Conservation (phyloP, 2,797 vertebrate genomes). For the Notoglanidium macrostoma region DNA sequence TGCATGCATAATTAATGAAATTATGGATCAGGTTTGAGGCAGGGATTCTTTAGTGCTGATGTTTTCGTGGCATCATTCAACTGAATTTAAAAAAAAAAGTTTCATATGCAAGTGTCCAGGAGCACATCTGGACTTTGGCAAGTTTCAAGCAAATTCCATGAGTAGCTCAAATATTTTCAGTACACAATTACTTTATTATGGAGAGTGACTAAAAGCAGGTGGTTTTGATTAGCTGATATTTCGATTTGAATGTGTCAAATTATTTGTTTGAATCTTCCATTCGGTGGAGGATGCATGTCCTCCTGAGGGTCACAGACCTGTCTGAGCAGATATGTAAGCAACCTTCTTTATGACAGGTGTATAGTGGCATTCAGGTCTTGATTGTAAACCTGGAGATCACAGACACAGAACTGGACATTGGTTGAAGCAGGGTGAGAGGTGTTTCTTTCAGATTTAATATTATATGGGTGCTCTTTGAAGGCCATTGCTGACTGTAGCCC, state of each 20-base stretch:
- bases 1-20: slow-evolving; percentile 9
- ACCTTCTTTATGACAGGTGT: slow-evolving; percentile 46
- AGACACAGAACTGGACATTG: slow-evolving; percentile 41
- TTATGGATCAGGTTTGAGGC: neutral
- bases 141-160: neutral
- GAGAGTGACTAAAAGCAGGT: neutral
- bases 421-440: neutral
- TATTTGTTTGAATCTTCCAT: neutral
- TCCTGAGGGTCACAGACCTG: slow-evolving; percentile 52
- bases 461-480: neutral
- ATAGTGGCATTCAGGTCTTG: slow-evolving; percentile 45
- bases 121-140: slow-evolving; percentile 4
- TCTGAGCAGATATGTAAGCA: slow-evolving; percentile 28
- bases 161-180: neutral
- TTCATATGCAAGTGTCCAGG: neutral
- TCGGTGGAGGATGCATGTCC: slow-evolving; percentile 1
- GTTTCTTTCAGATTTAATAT: neutral
- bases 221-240: slow-evolving; percentile 44
- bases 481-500: neutral
- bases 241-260: slow-evolving; percentile 21
- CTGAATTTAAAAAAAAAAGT: neutral
- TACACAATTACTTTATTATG: neutral
- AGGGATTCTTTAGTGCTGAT: neutral
- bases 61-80: neutral
- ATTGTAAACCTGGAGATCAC: slow-evolving; percentile 50